Evolutionary conservation across 2,797 vertebrate species (phyloP).

Genomic region (Acipenser transmontanus): DNA sequence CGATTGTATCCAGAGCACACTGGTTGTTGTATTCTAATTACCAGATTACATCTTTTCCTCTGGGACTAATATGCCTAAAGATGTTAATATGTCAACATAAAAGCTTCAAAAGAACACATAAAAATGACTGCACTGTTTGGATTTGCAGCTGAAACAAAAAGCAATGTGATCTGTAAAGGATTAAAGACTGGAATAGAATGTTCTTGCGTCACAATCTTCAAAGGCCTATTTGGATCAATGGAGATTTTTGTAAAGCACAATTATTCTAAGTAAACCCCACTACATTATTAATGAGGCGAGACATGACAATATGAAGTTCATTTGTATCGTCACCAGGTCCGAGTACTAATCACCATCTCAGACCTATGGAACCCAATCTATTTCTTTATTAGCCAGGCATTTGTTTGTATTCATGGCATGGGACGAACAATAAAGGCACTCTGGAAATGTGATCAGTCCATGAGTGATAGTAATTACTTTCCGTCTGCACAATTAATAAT

Average conservation of each 20-base stretch:
- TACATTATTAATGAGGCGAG: constrained; percentile 74
- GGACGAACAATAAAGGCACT: constrained; percentile 66
- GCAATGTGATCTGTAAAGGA: constrained; percentile 58
- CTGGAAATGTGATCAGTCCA: constrained; percentile 77
- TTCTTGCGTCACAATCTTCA: constrained; percentile 55
- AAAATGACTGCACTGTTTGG: too few species aligned
- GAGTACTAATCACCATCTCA: constrained; percentile 61
- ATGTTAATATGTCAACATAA: too few species aligned
- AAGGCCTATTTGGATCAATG: constrained; percentile 64
- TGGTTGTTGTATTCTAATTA: too few species aligned
- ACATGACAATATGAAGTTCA: constrained; percentile 49
- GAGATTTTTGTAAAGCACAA: constrained; percentile 53
- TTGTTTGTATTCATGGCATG: constrained; percentile 73
- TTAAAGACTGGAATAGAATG: constrained; percentile 52
- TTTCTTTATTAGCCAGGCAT: constrained; percentile 62
- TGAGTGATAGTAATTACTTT: constrained; percentile 77
- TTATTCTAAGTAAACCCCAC: constrained; percentile 39
- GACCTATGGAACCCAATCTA: constrained; percentile 55
- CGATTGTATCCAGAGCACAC: too few species aligned
- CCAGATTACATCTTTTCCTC: too few species aligned
- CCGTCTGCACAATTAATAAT: constrained; percentile 86
- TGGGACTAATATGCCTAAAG: too few species aligned
- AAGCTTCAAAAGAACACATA: too few species aligned
- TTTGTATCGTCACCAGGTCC: constrained; percentile 76
- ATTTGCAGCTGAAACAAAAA: constrained; percentile 31